These are phyloP conservation scores for Phaedon cochleariae DNA, from an alignment of 2,888 invertebrate species.

Conservation along the genomic window DNA sequence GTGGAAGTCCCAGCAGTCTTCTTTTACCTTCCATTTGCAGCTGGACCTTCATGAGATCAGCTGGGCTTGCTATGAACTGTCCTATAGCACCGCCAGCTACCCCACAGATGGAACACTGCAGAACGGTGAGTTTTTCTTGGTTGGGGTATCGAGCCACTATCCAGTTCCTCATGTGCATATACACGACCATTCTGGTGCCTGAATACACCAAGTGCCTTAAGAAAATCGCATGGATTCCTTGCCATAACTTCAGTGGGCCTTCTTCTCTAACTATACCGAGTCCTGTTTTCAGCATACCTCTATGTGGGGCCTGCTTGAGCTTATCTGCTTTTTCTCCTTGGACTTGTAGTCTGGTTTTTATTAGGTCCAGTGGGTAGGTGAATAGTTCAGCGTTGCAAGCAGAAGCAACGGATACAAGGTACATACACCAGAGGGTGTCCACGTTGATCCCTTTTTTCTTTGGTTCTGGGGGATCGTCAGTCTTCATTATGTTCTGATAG, in stretches of 20 bases:
- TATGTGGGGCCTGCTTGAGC: constrained; percentile 68
- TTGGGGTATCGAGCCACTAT: constrained; percentile 69
- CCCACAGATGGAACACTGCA: constrained; percentile 73
- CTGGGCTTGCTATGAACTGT: constrained; percentile 90
- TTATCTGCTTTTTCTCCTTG: constrained; percentile 78
- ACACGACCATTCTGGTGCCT: constrained; percentile 85
- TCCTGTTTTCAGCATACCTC: constrained; percentile 85
- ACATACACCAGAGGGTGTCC: constrained; percentile 64
- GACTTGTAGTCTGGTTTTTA: constrained; percentile 95
- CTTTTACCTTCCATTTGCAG: constrained; percentile 93
- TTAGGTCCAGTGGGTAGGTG: constrained; percentile 93
- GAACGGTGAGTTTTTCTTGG: constrained; percentile 74
- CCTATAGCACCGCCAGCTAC: constrained; percentile 84
- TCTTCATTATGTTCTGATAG: background rate
- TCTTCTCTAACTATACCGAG: constrained; percentile 85
- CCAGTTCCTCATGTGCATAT: constrained; percentile 81
- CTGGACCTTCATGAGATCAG: constrained; percentile 93
- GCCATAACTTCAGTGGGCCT: constrained; percentile 84
- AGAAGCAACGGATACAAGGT: constrained; percentile 73
- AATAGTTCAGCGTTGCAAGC: constrained; percentile 81
- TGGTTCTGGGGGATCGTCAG: background rate
- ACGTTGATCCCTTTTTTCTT: constrained; percentile 26
- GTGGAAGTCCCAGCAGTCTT: constrained; percentile 79
- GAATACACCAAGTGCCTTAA: constrained; percentile 85
- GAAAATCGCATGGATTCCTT: constrained; percentile 87